Evolutionary conservation across 2,797 vertebrate species (phyloP), one percentile per base, ranked within the genome.

Genomic region (Rhinella marina): DNA sequence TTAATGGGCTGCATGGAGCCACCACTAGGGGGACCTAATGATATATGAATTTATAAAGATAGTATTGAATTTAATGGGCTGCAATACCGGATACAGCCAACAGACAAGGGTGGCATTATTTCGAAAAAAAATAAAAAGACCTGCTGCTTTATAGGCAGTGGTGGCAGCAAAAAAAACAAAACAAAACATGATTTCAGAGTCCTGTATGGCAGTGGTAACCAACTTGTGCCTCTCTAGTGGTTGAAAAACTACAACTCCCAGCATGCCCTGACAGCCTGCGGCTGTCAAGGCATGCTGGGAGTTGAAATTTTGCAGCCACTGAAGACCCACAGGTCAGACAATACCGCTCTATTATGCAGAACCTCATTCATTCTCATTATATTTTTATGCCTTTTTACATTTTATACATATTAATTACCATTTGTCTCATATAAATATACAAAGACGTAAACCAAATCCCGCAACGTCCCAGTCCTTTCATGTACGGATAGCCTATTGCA

Each of bases 341-440:
- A 25, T 14, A 17, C 13, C 1, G 8, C 27, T 50, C 8, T 52
- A 12, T n/a, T 52, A 50, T 52, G 52, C 14, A 50, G 21, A 50
- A 50, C 41, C 41, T 75, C 17, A 48, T 48, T 73, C 9, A 73
- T 73, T 73, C 32, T 50, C 41, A 52, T 75, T 75, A 41, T 21
- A 73, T 32, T 32, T 72, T n/a, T n/a, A n/a, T 72, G 7, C 17
- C 7, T 32, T 19, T 73, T 48, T 73, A 84, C 52, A 72, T 32
- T 72, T 82, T 70, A 82, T 82, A 82, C 64, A 70, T 23, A 16
- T 81, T 50, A 25, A 82, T 82, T 25, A 54, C 68, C 62, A 82
- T n/a, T n/a, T 77, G 41, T 77, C 27, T 78, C 73, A 54, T 76
- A 87, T 79, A 87, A 72, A 87, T 81, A 81, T 66, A 87, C 56